Conservation (phyloP, 2,888 invertebrate genomes). For the Thera obeliscata region DNA sequence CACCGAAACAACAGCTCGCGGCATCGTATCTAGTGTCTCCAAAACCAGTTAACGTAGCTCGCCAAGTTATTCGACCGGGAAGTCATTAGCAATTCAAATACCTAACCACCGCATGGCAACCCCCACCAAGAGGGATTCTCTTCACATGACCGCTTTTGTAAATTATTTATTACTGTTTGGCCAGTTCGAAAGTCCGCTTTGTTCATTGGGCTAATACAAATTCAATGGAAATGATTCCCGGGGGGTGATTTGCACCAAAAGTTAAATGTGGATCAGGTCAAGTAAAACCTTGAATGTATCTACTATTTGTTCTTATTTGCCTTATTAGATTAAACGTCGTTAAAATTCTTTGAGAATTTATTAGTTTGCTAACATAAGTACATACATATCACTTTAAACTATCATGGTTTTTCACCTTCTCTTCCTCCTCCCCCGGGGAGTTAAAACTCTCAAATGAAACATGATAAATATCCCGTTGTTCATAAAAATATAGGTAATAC, state of each 20-base stretch:
- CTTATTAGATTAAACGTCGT: not conserved
- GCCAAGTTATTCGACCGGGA: conserved; percentile 70
- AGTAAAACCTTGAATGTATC: not conserved
- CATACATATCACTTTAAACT: no score
- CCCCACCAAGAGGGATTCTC: conserved; percentile 66
- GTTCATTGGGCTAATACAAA: conserved; percentile 64
- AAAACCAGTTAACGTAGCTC: conserved; percentile 63
- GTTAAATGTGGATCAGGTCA: not conserved
- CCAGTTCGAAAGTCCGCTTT: conserved; percentile 70
- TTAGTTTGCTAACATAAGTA: no score
- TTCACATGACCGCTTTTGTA: conserved; percentile 79
- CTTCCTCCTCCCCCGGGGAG: no score
- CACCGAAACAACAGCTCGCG: conserved; percentile 52
- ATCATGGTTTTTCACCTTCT: no score
- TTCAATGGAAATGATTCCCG: conserved; percentile 60
- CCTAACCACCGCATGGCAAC: conserved; percentile 70
- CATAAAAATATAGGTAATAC: not conserved
- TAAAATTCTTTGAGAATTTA: not conserved
- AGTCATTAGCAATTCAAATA: conserved; percentile 81
- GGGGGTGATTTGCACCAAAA: conserved; percentile 22
- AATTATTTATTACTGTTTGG: conserved; percentile 80
- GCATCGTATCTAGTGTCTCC: conserved; percentile 60
- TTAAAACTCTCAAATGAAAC: no score
- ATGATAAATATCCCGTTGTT: no score
- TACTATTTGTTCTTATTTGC: no score